Evolutionary conservation across 2,888 invertebrate species (phyloP).

Genomic region (Epinotia nisella): DNA sequence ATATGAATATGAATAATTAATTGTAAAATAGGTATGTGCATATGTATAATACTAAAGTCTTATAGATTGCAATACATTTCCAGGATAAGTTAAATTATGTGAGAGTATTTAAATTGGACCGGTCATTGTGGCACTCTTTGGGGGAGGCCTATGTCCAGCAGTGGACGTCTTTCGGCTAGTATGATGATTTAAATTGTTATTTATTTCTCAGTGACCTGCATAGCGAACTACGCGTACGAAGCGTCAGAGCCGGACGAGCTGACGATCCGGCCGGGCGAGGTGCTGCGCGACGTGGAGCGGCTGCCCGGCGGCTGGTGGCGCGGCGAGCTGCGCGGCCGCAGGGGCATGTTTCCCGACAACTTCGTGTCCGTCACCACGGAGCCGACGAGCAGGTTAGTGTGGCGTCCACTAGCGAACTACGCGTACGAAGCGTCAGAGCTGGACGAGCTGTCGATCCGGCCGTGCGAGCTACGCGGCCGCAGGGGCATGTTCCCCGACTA

Average conservation of each 20-base stretch:
- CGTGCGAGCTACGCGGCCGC: slow-evolving; percentile 91
- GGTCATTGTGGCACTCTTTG: no score
- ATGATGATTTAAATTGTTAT: no score
- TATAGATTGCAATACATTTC: no score
- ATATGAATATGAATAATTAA: no score
- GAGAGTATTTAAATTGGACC: not conserved
- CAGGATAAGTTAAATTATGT: no score
- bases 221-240: slow-evolving; percentile 94
- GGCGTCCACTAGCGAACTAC: slow-evolving; percentile 89
- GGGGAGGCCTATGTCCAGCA: no score
- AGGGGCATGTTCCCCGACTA: slow-evolving; percentile 97
- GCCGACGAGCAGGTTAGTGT: slow-evolving; percentile 71
- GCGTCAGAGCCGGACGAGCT: slow-evolving; percentile 95
- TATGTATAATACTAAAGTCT: no score
- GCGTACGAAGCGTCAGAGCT: slow-evolving; percentile 93
- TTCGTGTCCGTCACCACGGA: slow-evolving; percentile 89
- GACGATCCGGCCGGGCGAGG: slow-evolving; percentile 92
- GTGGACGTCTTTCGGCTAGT: no score
- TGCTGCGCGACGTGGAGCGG: slow-evolving; percentile 91
- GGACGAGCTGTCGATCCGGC: slow-evolving; percentile 92
- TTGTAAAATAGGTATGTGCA: no score
- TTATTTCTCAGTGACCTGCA: slow-evolving; percentile 87
- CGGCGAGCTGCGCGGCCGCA: slow-evolving; percentile 91
- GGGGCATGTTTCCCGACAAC: slow-evolving; percentile 97
- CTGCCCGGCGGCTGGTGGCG: slow-evolving; percentile 96